Conservation (phyloP, 2,113 vertebrate genomes). For the Pteropus alecto region DNA sequence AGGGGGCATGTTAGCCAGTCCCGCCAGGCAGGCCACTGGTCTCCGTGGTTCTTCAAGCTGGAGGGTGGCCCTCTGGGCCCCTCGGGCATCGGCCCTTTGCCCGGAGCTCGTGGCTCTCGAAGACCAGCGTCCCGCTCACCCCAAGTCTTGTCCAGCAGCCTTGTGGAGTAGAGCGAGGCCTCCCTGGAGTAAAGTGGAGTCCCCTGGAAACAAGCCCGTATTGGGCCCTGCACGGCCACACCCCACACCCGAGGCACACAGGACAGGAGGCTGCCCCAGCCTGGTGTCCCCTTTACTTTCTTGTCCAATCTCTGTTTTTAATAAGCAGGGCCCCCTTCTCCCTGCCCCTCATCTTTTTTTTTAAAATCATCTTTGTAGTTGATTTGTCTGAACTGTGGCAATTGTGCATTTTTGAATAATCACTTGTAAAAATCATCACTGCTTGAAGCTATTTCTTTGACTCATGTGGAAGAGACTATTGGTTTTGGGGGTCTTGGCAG, state of each 20-base stretch:
- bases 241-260: not conserved
- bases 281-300: not conserved
- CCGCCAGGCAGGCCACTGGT: not conserved
- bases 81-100: not conserved
- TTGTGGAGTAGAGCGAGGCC: not conserved
- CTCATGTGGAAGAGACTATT: not conserved
- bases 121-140: not conserved
- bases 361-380: conserved; percentile 39
- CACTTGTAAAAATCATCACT: conserved; percentile 53
- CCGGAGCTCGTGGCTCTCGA: not conserved
- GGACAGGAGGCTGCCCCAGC: not conserved
- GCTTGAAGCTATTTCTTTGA: conserved; percentile 40
- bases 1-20: fast-evolving
- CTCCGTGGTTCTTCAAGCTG: not conserved
- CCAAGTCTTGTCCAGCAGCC: not conserved
- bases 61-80: not conserved
- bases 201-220: not conserved
- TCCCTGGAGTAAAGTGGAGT: not conserved
- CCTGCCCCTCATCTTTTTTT: not conserved
- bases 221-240: not conserved
- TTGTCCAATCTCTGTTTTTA: conserved; percentile 26
- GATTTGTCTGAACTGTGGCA: conserved; percentile 62
- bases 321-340: not conserved
- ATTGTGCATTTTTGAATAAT: conserved; percentile 51
- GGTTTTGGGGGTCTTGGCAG: not conserved